Conservation (phyloP, 2,797 vertebrate genomes). For the Phalloptychus januarius region DNA sequence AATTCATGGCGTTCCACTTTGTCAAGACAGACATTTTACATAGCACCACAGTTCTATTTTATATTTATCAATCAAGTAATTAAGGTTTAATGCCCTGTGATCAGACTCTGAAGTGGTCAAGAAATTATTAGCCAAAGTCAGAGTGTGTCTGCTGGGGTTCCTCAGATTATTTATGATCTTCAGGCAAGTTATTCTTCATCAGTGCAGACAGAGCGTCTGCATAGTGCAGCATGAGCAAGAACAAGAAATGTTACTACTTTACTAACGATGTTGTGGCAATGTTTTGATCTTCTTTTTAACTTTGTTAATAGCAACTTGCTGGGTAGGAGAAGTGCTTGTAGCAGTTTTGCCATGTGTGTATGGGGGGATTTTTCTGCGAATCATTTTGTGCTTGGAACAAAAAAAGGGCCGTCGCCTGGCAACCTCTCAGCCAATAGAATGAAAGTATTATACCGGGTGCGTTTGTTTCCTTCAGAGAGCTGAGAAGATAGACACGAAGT, state of each 20-base stretch:
- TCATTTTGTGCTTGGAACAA: too few relatives aligned
- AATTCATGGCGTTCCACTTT: background rate
- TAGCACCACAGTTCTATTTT: background rate
- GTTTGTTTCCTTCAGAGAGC: too few relatives aligned
- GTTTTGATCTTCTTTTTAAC: background rate
- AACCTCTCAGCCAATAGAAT: too few relatives aligned
- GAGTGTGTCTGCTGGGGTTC: background rate
- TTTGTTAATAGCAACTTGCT: background rate
- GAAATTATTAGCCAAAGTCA: background rate
- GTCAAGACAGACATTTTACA: background rate
- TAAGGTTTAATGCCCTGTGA: background rate
- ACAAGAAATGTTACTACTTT: background rate
- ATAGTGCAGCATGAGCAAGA: background rate
- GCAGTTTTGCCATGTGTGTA: background rate
- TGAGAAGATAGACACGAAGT: too few relatives aligned
- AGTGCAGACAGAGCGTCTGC: background rate
- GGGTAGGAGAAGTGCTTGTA: background rate
- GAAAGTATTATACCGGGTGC: too few relatives aligned
- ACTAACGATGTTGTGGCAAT: background rate
- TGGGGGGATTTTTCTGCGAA: too few relatives aligned
- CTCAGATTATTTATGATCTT: background rate
- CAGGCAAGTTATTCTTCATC: background rate
- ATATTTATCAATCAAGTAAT: background rate
- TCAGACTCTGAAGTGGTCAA: background rate
- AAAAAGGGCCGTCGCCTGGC: too few relatives aligned